Base-by-base conservation (phyloP, 2,113 vertebrate genomes). In the Danionella cerebrum region DNA sequence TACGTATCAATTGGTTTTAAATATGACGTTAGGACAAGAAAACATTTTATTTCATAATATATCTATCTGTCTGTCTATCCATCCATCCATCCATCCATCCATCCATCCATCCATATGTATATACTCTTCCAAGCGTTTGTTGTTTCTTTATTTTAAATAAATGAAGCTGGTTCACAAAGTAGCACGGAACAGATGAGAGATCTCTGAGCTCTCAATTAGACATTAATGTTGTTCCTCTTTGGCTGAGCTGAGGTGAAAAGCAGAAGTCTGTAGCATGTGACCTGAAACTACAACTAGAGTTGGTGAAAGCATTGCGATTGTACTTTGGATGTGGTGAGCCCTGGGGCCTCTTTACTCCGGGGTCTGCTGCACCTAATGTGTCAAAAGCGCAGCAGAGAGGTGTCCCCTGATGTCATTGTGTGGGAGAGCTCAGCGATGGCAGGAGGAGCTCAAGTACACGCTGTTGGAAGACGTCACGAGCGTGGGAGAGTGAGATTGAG, bases 321-420 rank as follows among this genome's bases (percentile, higher is more conserved):
- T 47, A 6, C 10, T 50, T 50, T 67, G 54, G 25, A 31, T 55
- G 51, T 53, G 39, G 42, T 62, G 1, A 67, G 18, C 1, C 8
- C 70, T 25, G 36, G 29, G 13, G 42, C 21, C 16, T 6, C 21
- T 38, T 2, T 41, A 25, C n/a, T 45, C 6, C 13, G 44, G 35
- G 35, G 16, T 9, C 14, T 6, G 16, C 41, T 5, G n/a, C n/a
- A n/a, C n/a, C 22, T 48, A 35, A 18, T 39, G n/a, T 57, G 35
- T 48, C 54, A 27, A 2, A 2, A 16, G 71, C 64, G 67, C 64
- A 38, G 59, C 68, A 66, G 47, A 65, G 70, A 78, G 60, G 72
- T 69, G 69, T 42, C 65, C 54, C 59, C 54, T 83, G 74, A 83
- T 80, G 81, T 53, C 33, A 71, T 22, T 81, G 73, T 79, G 55